Evolutionary conservation across 2,113 vertebrate species (phyloP).

Genomic region (Carassius auratus): DNA sequence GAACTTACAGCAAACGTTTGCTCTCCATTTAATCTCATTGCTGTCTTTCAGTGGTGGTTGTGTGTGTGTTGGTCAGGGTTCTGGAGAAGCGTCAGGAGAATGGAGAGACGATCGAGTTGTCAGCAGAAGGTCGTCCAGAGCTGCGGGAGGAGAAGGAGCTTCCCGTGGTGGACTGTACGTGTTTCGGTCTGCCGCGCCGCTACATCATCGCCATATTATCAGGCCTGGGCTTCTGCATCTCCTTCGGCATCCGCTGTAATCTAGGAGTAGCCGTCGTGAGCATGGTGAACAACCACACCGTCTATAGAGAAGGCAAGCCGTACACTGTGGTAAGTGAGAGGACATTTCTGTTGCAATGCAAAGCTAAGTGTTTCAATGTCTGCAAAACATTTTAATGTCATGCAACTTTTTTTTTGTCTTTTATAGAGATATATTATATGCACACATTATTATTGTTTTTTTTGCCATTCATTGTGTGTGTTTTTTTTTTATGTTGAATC

Average conservation of each 20-base stretch:
- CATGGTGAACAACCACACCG: constrained; percentile 93
- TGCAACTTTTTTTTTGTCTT: no score
- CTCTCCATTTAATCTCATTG: no score
- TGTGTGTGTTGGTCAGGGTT: constrained; percentile 68
- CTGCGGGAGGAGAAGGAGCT: constrained; percentile 81
- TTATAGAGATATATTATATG: no score
- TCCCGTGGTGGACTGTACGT: constrained; percentile 87
- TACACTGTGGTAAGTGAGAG: constrained; percentile 78
- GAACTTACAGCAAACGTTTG: no score
- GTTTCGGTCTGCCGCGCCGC: constrained; percentile 87
- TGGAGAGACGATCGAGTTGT: constrained; percentile 87
- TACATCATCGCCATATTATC: constrained; percentile 94
- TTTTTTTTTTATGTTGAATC: no score
- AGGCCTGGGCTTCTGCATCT: constrained; percentile 91
- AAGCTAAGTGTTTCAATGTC: no score
- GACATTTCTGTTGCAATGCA: no score
- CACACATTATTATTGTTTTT: no score
- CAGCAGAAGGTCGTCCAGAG: constrained; percentile 80
- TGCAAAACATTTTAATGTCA: no score
- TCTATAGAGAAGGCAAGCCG: constrained; percentile 79
- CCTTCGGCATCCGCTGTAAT: constrained; percentile 92
- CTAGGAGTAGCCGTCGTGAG: constrained; percentile 91
- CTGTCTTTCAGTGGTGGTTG: not conserved
- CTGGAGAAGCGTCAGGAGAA: constrained; percentile 87
- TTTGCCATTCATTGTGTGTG: no score